Evolutionary conservation across 2,888 invertebrate species (phyloP), one percentile per base, ranked within the genome.

Genomic region (Incurvaria masculella): DNA sequence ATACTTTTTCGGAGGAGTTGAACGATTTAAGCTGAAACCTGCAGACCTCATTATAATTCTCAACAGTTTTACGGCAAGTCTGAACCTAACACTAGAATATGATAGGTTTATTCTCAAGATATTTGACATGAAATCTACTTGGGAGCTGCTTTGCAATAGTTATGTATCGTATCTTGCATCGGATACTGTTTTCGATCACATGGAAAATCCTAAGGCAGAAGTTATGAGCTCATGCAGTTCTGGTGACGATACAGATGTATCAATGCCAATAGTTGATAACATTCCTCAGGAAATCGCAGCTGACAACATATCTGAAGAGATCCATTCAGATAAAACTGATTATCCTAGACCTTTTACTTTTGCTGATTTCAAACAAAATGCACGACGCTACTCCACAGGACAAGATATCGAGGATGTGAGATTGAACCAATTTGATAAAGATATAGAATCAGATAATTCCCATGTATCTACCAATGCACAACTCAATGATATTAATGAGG

Each of bases 1-100:
- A 63, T 81, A 94, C 52, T 91, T 91, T 63, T 79, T 93, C 39
- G 85, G 84, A 56, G 88, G 88, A 23, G 84, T 88, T 44, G 74
- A 83, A 27, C 81, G 78, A 52, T 87, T 86, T 55, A 80, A 81
- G 58, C 68, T 87, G 55, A 82, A 81, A 51, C 69, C 83, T 0
- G 79, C 81, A 21, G 83, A 85, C 54, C 67, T 88, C 48, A 81
- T 84, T 44, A 82, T 84, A 49, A 82, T 87, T 51, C 60, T 87
- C 21, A 84, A 85, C 46, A 72, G 65, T 51, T 82, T 83, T 19
- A 82, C 81, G 46, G 74, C 80, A 0, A 66, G 82, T 0, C 60
- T 82, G 5, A 83, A 82, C 54, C 70, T 72, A 49, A 81, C 71
- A 0, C 56, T 76, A 2, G 73, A 83, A 66, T 78, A 78, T 57